Percentiles rank a stretch among this genome's conserved stretches.
Evolutionary conservation across 2,797 vertebrate genomes (phyloP).

Genomic region (Eleutherodactylus coqui): DNA sequence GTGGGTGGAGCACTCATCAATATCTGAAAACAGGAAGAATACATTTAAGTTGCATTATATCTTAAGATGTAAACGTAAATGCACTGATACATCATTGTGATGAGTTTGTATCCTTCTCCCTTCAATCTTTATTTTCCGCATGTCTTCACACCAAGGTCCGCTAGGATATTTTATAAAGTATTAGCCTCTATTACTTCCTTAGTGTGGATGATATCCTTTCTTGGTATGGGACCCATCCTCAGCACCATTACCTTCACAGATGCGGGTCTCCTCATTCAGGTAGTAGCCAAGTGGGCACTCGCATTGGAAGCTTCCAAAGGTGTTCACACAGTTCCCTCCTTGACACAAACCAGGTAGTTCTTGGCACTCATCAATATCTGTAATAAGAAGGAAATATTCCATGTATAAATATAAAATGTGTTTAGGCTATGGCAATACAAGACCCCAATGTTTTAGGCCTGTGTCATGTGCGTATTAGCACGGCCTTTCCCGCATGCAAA

Average conservation of each 20-base stretch:
- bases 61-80: neutral
- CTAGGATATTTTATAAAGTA: too few relatives aligned
- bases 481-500: too few relatives aligned
- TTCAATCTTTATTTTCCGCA: neutral
- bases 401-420: neutral
- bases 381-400: neutral
- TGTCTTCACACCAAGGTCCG: too few relatives aligned
- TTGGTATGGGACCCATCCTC: conserved; percentile 55
- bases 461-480: too few relatives aligned
- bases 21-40: conserved; percentile 76
- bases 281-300: conserved; percentile 91
- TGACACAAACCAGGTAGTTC: conserved; percentile 93
- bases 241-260: conserved; percentile 96
- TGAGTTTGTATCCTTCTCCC: neutral
- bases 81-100: neutral
- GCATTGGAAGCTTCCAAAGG: conserved; percentile 95
- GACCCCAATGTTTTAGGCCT: too few relatives aligned
- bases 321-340: conserved; percentile 91
- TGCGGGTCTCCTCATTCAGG: conserved; percentile 86
- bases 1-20: conserved; percentile 88
- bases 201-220: neutral
- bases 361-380: conserved; percentile 94
- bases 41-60: neutral
- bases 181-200: too few relatives aligned
- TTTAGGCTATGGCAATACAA: neutral